phyloP scores from a whole-genome alignment of 2,888 invertebrate species.

The Digitonthophagus gazella region DNA sequence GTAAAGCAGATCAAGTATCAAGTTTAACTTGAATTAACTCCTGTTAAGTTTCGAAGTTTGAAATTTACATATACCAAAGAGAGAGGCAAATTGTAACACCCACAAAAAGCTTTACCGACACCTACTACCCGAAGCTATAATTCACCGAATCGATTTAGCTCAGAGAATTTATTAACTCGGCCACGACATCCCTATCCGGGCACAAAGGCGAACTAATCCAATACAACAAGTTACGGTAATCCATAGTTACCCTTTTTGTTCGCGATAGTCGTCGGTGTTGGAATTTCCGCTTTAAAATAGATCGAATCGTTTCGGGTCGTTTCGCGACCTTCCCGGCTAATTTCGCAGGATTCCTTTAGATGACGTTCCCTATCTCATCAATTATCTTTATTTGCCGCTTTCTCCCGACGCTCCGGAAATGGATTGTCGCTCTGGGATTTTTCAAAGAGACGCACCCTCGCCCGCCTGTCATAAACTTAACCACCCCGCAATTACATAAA shows the following conservation, averaged over 20 bases:
- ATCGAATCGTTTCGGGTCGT: not conserved
- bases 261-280: not conserved
- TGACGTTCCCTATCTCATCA: not conserved
- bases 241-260: not conserved
- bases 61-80: not conserved
- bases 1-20: too few species aligned
- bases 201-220: not conserved
- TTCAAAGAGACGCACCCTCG: not conserved
- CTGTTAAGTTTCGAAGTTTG: not conserved
- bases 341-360: not conserved
- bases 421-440: not conserved
- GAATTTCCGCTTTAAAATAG: not conserved
- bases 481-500: not conserved
- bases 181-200: not conserved
- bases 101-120: not conserved
- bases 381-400: not conserved
- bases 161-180: not conserved
- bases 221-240: not conserved
- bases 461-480: not conserved
- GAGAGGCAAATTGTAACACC: not conserved
- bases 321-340: too few species aligned
- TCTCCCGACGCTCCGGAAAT: not conserved
- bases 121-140: not conserved
- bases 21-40: too few species aligned
- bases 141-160: not conserved